Base-by-base conservation (phyloP, 2,113 vertebrate genomes). In the Cardinalis cardinalis region DNA sequence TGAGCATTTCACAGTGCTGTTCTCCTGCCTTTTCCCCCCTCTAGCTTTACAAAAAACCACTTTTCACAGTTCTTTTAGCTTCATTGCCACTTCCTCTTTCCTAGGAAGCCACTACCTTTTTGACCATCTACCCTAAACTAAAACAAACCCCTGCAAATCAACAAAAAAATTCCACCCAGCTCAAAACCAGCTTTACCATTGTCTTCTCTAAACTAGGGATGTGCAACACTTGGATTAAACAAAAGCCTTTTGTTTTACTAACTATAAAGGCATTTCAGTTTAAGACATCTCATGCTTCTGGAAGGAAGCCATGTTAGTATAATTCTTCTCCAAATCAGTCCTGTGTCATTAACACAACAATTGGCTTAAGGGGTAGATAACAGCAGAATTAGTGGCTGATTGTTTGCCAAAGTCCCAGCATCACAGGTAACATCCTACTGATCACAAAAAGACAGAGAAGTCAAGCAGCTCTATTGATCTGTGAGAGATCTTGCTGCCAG, bases 111-210 rank as follows among this genome's bases (percentile, higher is more conserved):
- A 23, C 31, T 78, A 38, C 3, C 12, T 61, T 73, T 88, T 60
- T n/a, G 24, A 69, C 20, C 0, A 19, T 9, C 23, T n/a, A 8
- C 16, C 59, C 53, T 72, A 56, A 87, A 91, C 20, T 10, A 59
- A 75, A 84, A 32, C 12, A 24, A 36, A 4, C 0, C 0, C n/a
- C 21, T 2, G 0, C 1, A 4, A 60, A 43, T 16, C 20, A 78
- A 66, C 3, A 2, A 25, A 72, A 55, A 51, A 52, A 43, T 0
- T 6, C 8, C 63, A 83, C 10, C 26, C 38, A 85, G 32, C 32
- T 59, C 7, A 78, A 69, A 60, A 81, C 0, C 1, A 68, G 8
- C 3, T 3, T 66, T 32, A 4, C 12, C 36, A 10, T 58, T 55
- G 11, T 44, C 53, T 52, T 58, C 46, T 69, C n/a, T 89, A 75